These are phyloP conservation scores for Allygus modestus DNA, from an alignment of 2,888 invertebrate genomes.

Conservation along the genomic window DNA sequence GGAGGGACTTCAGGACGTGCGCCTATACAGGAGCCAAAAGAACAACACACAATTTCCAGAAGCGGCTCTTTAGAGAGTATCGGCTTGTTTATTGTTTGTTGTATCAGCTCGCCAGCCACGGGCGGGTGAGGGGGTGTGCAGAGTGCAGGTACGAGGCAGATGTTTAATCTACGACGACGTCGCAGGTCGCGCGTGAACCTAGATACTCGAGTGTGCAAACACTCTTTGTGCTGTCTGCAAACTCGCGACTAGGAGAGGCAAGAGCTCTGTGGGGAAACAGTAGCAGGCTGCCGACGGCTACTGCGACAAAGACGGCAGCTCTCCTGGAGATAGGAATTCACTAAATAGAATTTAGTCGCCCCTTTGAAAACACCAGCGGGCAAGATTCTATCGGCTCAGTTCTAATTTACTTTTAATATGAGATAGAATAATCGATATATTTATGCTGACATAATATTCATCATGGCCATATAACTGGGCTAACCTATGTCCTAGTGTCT, in stretches of 20 bases:
- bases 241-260: background rate
- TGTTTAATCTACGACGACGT: slow-evolving; percentile 31
- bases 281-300: background rate
- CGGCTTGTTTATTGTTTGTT: background rate
- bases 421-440: too few species aligned
- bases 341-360: too few species aligned
- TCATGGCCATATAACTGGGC: too few species aligned
- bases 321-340: too few species aligned
- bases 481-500: too few species aligned
- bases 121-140: background rate
- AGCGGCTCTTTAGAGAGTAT: background rate
- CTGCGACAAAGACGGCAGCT: background rate
- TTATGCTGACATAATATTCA: too few species aligned
- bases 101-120: background rate
- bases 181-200: slow-evolving; percentile 45
- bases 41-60: background rate
- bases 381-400: too few species aligned
- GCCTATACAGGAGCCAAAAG: background rate
- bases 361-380: too few species aligned
- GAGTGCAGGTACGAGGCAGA: slow-evolving; percentile 8
- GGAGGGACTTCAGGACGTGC: background rate
- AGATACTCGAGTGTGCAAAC: slow-evolving; percentile 50
- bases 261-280: background rate
- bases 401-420: too few species aligned
- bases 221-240: slow-evolving; percentile 45